Percentiles rank a stretch among this genome's conserved stretches.
Conservation (phyloP, 2,113 vertebrate genomes). For the Taurulus bubalis region DNA sequence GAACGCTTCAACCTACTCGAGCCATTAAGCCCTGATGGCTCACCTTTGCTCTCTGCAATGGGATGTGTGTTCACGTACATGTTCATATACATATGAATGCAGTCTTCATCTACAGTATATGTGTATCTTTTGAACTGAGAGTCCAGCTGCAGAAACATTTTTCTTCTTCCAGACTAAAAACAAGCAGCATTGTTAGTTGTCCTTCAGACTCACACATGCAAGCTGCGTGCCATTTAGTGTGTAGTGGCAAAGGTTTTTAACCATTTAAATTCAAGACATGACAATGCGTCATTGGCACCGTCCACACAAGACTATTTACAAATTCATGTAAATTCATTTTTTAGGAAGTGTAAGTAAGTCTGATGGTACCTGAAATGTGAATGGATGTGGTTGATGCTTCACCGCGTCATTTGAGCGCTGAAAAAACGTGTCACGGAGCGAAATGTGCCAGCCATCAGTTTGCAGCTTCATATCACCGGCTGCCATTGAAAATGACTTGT, state of each 20-base stretch:
- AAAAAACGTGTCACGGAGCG: not conserved
- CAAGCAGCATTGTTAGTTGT: conserved; percentile 1
- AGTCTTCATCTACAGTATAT: not conserved
- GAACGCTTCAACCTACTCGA: conserved; percentile 7
- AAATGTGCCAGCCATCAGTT: not conserved
- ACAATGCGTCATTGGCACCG: not conserved
- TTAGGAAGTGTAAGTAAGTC: not conserved
- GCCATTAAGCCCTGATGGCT: not conserved
- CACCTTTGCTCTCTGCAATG: conserved; percentile 4
- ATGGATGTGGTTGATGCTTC: not conserved
- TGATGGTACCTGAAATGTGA: not conserved
- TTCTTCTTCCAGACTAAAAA: not conserved
- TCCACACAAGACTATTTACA: not conserved
- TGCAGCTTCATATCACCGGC: not conserved
- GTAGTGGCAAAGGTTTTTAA: not conserved
- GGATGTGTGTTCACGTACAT: no score
- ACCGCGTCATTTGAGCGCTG: no score
- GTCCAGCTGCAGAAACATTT: not conserved
- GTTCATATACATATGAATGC: no score
- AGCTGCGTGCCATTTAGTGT: not conserved
- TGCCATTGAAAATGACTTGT: not conserved
- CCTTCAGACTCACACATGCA: not conserved
- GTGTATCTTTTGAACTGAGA: not conserved
- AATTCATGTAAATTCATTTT: not conserved
- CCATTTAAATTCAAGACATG: not conserved